phyloP scores from a whole-genome alignment of 2,113 vertebrate genomes.

The Nycticryphes semicollaris region DNA sequence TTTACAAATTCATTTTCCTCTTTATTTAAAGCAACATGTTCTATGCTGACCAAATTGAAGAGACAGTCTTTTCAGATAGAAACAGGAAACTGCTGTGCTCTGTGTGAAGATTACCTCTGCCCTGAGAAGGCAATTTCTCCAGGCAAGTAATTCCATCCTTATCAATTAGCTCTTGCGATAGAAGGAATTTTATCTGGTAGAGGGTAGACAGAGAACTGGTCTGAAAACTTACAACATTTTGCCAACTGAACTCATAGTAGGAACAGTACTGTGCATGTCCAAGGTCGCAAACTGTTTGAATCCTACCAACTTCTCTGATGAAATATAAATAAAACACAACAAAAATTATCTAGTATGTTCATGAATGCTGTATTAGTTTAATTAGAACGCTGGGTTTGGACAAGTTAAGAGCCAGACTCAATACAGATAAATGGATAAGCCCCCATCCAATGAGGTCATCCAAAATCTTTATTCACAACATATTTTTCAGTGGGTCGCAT shows the following conservation, averaged over 20 bases:
- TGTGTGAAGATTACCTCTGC: not conserved
- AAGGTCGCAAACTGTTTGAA: not conserved
- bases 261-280: not conserved
- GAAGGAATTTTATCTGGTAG: slow-evolving; percentile 27
- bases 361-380: not conserved
- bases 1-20: not conserved
- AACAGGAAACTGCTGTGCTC: not conserved
- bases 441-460: not conserved
- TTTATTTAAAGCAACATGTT: not conserved
- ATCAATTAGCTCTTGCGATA: not conserved
- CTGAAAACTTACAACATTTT: not conserved
- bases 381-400: not conserved
- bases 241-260: not conserved
- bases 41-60: not conserved
- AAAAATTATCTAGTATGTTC: not conserved
- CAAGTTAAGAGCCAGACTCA: not conserved
- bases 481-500: not conserved
- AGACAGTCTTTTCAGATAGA: not conserved
- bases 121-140: not conserved
- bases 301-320: not conserved
- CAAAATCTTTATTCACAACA: not conserved
- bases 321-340: not conserved
- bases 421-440: not conserved
- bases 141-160: not conserved
- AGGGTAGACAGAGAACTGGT: not conserved